These are phyloP conservation scores for Zaprionus kolodkinae DNA, from an alignment of 1,140 invertebrate species.

Conservation along the genomic window DNA sequence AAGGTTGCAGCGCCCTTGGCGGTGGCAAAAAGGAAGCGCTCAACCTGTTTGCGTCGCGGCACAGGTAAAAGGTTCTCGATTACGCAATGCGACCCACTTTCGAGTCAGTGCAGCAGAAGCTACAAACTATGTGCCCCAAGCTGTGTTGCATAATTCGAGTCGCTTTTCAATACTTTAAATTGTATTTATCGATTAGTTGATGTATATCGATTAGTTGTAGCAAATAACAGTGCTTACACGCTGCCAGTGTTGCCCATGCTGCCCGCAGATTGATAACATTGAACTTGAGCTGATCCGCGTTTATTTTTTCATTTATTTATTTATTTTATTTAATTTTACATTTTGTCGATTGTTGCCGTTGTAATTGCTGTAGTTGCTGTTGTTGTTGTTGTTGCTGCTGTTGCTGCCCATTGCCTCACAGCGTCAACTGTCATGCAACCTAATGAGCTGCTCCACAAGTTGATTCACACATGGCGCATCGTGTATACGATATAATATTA, in stretches of 20 bases:
- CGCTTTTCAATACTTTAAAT: conserved; percentile 32
- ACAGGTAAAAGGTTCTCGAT: conserved; percentile 67
- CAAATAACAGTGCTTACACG: conserved; percentile 22
- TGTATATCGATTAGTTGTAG: neutral
- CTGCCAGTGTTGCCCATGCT: neutral
- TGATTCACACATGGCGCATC: conserved; percentile 26
- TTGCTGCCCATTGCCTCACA: conserved; percentile 28
- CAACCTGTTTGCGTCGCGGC: conserved; percentile 64
- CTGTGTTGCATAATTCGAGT: conserved; percentile 34
- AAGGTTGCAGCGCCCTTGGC: conserved; percentile 71
- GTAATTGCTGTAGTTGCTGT: conserved; percentile 4
- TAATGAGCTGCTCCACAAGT: conserved; percentile 50
- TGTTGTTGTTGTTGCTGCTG: conserved; percentile 21
- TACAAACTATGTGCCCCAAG: neutral
- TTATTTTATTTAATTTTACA: conserved; percentile 12
- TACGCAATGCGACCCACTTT: conserved; percentile 75
- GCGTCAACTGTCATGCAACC: conserved; percentile 53
- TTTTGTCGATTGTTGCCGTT: conserved; percentile 19
- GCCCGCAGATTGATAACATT: conserved; percentile 30
- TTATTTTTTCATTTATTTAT: conserved; percentile 10
- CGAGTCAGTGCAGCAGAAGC: conserved; percentile 3
- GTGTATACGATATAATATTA: conserved; percentile 13
- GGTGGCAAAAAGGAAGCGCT: conserved; percentile 6
- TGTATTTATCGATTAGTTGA: conserved; percentile 6
- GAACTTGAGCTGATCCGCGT: conserved; percentile 56